Evolutionary conservation across 2,888 invertebrate species (phyloP), one percentile per base, ranked within the genome.

Genomic region (Galerucella pusilla): DNA sequence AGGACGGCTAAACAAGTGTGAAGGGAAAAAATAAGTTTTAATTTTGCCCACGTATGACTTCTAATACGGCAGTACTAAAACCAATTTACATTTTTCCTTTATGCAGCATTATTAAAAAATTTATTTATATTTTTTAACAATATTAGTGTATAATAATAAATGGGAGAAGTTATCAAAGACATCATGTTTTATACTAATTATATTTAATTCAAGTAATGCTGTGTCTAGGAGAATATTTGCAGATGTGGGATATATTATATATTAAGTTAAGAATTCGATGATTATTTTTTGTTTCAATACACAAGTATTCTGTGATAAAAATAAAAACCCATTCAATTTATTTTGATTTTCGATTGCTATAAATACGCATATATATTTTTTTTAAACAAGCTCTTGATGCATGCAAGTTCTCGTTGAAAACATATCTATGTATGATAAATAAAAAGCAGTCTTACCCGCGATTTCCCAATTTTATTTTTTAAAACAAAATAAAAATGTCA

Each of bases 321-420:
- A 49, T 14, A 14, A 49, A 14, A 49, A 49, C 12, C 35, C 6
- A 42, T 42, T 42, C 35, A 42, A 11, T 4, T 49, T 49, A 49
- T 12, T 12, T 49, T 49, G 11, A 49, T 49, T 49, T 49, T 49
- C 14, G 49, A 49, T 14, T 3, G 14, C 49, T 49, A 49, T 49
- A 49, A 49, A 42, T 42, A 49, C 2, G 12, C 12, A 10, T 46
- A 46, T 11, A 20, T 20, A 20, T 28, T 9, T 20, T 20, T 20
- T 57, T n/a, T 11, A 57, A 16, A 16, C 11, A 1, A 28, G 14
- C 16, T 28, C 61, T 61, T 61, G 61, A 61, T 61, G 35, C 61
- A 61, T 61, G 61, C 61, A 61, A 61, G 2, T 61, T 61, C 61
- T 61, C 7, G 61, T 35, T 35, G 12, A 20, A 57, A 57, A 16